Evolutionary conservation across 1,140 invertebrate genomes (phyloP), one percentile per base, ranked within the genome.

Genomic region (Riptortus pedestris): DNA sequence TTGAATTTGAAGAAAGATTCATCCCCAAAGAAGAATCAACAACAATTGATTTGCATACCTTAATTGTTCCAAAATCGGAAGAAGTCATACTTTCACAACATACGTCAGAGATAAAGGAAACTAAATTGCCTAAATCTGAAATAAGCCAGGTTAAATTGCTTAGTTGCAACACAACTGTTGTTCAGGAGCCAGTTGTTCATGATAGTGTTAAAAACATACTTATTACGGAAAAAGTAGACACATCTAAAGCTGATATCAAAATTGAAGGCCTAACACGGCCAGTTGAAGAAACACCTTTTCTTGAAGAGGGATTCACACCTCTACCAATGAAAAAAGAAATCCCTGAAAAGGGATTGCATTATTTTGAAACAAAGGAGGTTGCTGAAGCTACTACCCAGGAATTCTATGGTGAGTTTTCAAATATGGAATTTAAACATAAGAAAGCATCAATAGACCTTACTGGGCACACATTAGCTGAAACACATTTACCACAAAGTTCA

Each of bases 381-480:
- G 43, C 14, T 22, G 45, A 63, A 31, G 3, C 29, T 18, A 51
- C 28, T 18, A 28, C 38, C 14, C 61, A 59, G 22, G 63, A 64
- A 64, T 43, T 31, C 9, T 18, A 26, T 22, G 64, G 58, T 61
- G 58, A 65, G 64, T 65, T 65, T 33, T 26, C 12, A 51, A 47
- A 24, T 20, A 24, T 22, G 2, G 2, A 52, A 43, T n/a, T n/a
- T 27, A 55, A 24, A 47, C n/a, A 14, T 2, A 59, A 27, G 38
- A 58, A 38, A 65, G 64, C 60, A 59, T 24, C 51, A 51, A 62
- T 66, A 61, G 31, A 33, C 18, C 33, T 62, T 16, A 12, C 31
- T 20, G 28, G 47, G 27, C 20, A 66, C 14, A 27, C 14, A 18
- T 22, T 66, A 22, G 48, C 60, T 43, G n/a, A 48, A 47, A 47